Conservation (phyloP, 2,888 invertebrate species). For the Strigamia crassipes region DNA sequence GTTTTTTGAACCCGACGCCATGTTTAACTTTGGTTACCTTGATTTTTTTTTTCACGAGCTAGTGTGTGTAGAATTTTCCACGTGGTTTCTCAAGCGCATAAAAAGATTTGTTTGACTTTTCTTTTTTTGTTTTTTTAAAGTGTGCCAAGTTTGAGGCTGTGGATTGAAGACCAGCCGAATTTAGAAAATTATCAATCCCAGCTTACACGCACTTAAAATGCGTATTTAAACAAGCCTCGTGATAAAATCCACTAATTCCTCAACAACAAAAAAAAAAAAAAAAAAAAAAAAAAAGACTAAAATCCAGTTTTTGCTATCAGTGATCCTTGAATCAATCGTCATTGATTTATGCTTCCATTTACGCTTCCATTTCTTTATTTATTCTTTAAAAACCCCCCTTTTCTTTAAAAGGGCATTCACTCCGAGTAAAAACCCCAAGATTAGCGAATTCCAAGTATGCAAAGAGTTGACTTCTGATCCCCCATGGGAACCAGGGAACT, state of each 20-base stretch:
- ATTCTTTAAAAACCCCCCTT: background rate
- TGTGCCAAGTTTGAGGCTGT: slow-evolving; percentile 12
- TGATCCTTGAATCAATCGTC: background rate
- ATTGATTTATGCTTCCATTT: background rate
- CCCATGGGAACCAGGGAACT: slow-evolving; percentile 24
- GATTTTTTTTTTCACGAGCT: too few relatives aligned
- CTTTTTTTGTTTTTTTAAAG: background rate
- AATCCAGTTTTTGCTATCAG: background rate
- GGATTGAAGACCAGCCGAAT: slow-evolving; percentile 11
- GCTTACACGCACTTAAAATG: background rate
- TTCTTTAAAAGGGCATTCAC: background rate
- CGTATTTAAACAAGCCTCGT: background rate
- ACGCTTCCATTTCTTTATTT: too few relatives aligned
- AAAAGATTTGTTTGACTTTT: too few relatives aligned
- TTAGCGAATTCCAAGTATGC: slow-evolving; percentile 13
- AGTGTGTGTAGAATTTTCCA: too few relatives aligned
- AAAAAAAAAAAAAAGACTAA: too few relatives aligned
- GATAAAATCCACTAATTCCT: background rate
- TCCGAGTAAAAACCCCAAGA: background rate
- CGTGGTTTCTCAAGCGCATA: background rate
- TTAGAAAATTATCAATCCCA: slow-evolving; percentile 11
- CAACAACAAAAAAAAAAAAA: background rate
- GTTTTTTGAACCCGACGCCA: too few relatives aligned
- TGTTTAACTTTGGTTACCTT: too few relatives aligned
- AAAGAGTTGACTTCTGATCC: slow-evolving; percentile 36